Evolutionary conservation across 2,888 invertebrate species (phyloP).

Genomic region (Pseudococcus longispinus): DNA sequence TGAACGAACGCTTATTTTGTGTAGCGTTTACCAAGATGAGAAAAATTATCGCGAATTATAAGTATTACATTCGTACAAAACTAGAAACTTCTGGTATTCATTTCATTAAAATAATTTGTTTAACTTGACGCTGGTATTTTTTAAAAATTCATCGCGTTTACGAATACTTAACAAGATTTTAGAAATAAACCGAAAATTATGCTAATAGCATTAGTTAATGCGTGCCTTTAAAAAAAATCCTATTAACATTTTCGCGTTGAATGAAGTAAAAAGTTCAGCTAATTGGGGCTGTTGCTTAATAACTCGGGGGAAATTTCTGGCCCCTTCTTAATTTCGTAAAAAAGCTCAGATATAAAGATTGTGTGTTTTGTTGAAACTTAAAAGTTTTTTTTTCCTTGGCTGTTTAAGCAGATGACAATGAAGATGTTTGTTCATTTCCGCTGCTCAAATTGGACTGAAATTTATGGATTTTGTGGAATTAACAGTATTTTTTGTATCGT

Average conservation of each 20-base stretch:
- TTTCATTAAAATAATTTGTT: constrained; percentile 7
- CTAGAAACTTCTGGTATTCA: constrained; percentile 2
- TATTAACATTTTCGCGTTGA: constrained; percentile 36
- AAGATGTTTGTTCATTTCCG: not conserved
- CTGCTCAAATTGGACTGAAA: not conserved
- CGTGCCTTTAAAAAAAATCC: constrained; percentile 28
- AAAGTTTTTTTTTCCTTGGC: not conserved
- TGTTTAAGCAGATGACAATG: not conserved
- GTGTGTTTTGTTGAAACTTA: not conserved
- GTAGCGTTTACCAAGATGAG: not conserved
- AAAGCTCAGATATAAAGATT: constrained; percentile 3
- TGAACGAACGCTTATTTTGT: not conserved
- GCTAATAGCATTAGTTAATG: constrained; percentile 43
- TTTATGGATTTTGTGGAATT: not conserved
- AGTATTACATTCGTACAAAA: not conserved
- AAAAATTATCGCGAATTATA: not conserved
- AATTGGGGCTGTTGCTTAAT: constrained; percentile 39
- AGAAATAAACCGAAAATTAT: constrained; percentile 42
- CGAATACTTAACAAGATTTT: constrained; percentile 29
- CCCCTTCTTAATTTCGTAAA: not conserved
- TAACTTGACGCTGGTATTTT: constrained; percentile 8
- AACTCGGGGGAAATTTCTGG: not conserved
- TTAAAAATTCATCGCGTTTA: constrained; percentile 3
- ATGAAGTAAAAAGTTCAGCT: constrained; percentile 20
- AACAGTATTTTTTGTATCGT: not conserved